Evolutionary conservation across 1,140 invertebrate genomes (phyloP).

Genomic region (Drosophila orosa): DNA sequence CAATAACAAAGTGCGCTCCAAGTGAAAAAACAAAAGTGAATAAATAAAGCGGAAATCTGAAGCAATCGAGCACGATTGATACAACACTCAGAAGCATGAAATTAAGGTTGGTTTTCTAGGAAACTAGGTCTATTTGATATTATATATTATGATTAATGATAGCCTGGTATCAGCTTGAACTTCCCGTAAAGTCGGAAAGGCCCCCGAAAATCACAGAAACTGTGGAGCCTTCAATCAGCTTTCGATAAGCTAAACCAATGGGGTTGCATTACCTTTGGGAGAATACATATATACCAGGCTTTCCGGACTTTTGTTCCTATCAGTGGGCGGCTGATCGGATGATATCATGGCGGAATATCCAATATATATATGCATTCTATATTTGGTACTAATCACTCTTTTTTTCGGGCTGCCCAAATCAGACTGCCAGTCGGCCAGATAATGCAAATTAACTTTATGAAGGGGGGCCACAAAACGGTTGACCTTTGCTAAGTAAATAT

Average conservation of each 20-base stretch:
- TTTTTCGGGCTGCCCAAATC: constrained; percentile 32
- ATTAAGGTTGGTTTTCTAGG: constrained; percentile 54
- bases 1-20: constrained; percentile 39
- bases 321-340: constrained; percentile 8
- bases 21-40: constrained; percentile 28
- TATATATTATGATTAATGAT: constrained; percentile 14
- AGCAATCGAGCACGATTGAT: constrained; percentile 59
- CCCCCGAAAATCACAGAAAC: constrained; percentile 35
- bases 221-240: constrained; percentile 31
- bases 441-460: constrained; percentile 41
- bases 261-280: constrained; percentile 1
- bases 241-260: constrained; percentile 56
- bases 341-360: constrained; percentile 49
- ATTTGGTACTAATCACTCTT: constrained; percentile 32
- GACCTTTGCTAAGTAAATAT: constrained; percentile 37
- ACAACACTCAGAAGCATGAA: constrained; percentile 68
- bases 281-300: constrained; percentile 1
- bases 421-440: constrained; percentile 33
- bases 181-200: constrained; percentile 10
- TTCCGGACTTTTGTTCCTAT: constrained; percentile 21
- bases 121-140: constrained; percentile 9
- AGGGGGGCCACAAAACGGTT: constrained; percentile 7
- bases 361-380: constrained; percentile 32
- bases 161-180: constrained; percentile 14
- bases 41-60: constrained; percentile 24